Percentiles rank a stretch among this genome's conserved stretches.
Evolutionary conservation across 2,113 vertebrate species (phyloP).

Genomic region (Phyllostomus hastatus): DNA sequence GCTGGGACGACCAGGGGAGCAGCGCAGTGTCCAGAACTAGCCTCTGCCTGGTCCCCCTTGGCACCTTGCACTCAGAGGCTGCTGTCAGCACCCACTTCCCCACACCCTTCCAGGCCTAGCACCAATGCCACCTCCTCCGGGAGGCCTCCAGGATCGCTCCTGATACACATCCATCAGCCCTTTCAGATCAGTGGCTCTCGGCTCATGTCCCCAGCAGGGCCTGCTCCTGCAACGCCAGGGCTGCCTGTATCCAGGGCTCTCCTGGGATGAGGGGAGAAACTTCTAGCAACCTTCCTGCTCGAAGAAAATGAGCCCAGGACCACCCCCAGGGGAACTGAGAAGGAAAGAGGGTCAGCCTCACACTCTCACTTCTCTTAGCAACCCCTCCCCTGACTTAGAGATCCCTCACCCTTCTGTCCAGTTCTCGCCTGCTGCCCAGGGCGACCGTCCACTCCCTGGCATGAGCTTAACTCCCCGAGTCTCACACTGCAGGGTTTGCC

Average conservation of each 20-base stretch:
- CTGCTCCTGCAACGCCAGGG: too few relatives aligned
- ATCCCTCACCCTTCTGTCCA: neutral
- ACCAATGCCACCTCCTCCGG: neutral
- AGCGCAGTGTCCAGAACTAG: neutral
- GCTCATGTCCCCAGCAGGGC: neutral
- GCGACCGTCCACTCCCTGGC: rapidly evolving
- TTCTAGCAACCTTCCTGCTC: neutral
- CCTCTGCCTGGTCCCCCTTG: neutral
- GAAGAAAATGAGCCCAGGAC: neutral
- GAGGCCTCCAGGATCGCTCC: neutral
- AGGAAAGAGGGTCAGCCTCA: neutral
- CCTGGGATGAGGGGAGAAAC: neutral
- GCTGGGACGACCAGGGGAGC: neutral
- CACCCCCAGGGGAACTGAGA: neutral
- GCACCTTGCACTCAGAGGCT: neutral
- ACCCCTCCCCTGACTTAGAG: neutral
- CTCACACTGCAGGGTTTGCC: neutral
- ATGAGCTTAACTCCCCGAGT: neutral
- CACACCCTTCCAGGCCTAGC: neutral
- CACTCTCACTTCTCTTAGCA: neutral
- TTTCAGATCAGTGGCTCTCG: neutral
- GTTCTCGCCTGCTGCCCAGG: neutral
- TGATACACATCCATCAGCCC: neutral
- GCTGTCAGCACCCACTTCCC: neutral
- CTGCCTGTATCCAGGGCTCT: neutral